Conservation (phyloP, 1,140 invertebrate genomes). For the Aphis gossypii region DNA sequence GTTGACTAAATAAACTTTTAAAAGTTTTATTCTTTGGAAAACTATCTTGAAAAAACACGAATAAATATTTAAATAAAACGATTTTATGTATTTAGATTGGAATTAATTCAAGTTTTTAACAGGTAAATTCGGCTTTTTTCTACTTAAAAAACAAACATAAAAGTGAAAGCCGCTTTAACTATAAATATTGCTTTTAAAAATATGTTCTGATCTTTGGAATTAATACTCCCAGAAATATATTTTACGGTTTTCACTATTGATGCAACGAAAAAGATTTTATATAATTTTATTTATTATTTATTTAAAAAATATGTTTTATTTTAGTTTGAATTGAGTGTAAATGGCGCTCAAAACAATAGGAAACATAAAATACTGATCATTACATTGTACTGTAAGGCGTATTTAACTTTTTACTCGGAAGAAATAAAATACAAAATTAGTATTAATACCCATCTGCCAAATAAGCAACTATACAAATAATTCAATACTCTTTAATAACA, state of each 20-base stretch:
- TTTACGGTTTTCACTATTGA: background rate
- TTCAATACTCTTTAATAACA: background rate
- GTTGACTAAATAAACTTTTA: conserved; percentile 34
- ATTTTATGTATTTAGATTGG: conserved; percentile 28
- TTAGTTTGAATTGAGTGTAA: background rate
- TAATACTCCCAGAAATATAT: background rate
- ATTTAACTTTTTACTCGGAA: background rate
- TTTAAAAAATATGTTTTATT: background rate
- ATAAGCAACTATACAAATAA: background rate
- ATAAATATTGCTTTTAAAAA: background rate
- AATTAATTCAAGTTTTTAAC: conserved; percentile 37
- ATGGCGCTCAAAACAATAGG: background rate
- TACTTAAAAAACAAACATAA: conserved; percentile 26
- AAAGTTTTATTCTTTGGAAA: background rate
- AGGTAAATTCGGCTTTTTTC: background rate
- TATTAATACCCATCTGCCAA: background rate
- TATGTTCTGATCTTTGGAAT: background rate
- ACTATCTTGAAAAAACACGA: background rate
- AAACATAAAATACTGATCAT: background rate
- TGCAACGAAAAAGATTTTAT: background rate
- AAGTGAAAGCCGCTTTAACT: background rate
- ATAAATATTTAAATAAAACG: conserved; percentile 38
- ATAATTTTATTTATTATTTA: background rate
- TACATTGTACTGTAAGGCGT: background rate
- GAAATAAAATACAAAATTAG: background rate